A percentile compares a stretch with the other conserved stretches of the same genome.
Evolutionary conservation across 92 coral and sea anemone species (phyloP).

Genomic region (Paramuricea clavata): DNA sequence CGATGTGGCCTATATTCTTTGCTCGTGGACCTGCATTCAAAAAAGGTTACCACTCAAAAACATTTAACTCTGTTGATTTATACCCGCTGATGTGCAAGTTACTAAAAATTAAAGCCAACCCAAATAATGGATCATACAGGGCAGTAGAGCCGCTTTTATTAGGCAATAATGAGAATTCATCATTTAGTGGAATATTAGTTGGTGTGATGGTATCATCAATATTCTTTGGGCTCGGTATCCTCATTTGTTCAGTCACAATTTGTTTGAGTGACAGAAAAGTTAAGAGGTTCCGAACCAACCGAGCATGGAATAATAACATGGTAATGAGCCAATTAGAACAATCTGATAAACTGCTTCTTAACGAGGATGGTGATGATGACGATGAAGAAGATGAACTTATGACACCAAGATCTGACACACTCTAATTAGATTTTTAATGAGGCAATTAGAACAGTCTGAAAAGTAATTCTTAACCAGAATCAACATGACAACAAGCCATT

Average conservation of each 20-base stretch:
- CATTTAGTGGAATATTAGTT: constrained; percentile 14
- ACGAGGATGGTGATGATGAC: constrained; percentile 8
- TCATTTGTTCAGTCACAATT: constrained; percentile 6
- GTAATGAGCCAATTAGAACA: constrained; percentile 33
- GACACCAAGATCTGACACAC: not conserved
- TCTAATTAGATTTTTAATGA: not conserved
- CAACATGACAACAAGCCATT: no score
- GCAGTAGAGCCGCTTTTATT: constrained; percentile 17
- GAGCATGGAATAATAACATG: constrained; percentile 28
- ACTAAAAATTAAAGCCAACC: constrained; percentile 71
- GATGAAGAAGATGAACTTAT: constrained; percentile 2
- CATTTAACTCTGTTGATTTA: constrained; percentile 76
- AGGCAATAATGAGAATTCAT: not conserved
- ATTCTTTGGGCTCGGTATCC: constrained; percentile 12
- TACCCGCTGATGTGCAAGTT: constrained; percentile 85
- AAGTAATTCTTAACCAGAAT: no score
- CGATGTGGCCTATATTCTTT: constrained; percentile 78
- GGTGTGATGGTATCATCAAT: constrained; percentile 18
- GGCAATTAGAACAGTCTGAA: constrained; percentile 22
- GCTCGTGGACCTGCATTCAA: constrained; percentile 94
- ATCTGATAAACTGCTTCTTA: not conserved
- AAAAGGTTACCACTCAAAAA: constrained; percentile 53
- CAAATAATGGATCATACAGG: constrained; percentile 81
- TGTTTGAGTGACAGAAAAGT: constrained; percentile 25
- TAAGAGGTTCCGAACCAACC: not conserved